These are phyloP conservation scores for Xyliphius kryptos DNA, from an alignment of 2,113 vertebrate species.

Conservation along the genomic window DNA sequence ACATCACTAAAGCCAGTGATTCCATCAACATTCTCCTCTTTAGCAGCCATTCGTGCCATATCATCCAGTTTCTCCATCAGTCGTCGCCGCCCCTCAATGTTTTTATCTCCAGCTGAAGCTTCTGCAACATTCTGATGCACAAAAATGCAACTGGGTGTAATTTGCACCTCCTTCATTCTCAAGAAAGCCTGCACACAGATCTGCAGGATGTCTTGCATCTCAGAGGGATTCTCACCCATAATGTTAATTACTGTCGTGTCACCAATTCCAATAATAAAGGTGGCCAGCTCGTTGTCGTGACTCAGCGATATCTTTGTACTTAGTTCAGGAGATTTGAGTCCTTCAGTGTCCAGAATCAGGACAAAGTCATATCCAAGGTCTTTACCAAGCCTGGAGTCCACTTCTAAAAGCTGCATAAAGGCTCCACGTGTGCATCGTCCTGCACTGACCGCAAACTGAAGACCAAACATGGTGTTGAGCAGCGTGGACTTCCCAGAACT, in stretches of 20 bases:
- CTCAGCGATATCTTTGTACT: conserved; percentile 40
- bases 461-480: conserved; percentile 63
- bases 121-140: conserved; percentile 60
- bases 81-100: conserved; percentile 44
- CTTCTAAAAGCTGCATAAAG: too few species aligned
- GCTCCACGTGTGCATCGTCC: conserved; percentile 44
- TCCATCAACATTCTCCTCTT: conserved; percentile 51
- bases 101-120: conserved; percentile 51
- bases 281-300: conserved; percentile 58
- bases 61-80: conserved; percentile 57
- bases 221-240: conserved; percentile 60
- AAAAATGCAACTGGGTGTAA: conserved; percentile 60
- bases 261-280: too few species aligned
- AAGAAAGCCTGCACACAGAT: too few species aligned
- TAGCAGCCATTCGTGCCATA: conserved; percentile 52
- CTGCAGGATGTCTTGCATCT: too few species aligned
- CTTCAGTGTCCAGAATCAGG: conserved; percentile 60
- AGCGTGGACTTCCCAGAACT: conserved; percentile 71
- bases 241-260: conserved; percentile 60
- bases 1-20: conserved; percentile 50
- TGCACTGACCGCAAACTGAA: conserved; percentile 65
- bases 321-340: conserved; percentile 51
- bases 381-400: too few species aligned
- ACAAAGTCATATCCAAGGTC: conserved; percentile 45
- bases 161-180: too few species aligned